Conservation (phyloP, 2,113 vertebrate species). For the Oreochromis aureus region DNA sequence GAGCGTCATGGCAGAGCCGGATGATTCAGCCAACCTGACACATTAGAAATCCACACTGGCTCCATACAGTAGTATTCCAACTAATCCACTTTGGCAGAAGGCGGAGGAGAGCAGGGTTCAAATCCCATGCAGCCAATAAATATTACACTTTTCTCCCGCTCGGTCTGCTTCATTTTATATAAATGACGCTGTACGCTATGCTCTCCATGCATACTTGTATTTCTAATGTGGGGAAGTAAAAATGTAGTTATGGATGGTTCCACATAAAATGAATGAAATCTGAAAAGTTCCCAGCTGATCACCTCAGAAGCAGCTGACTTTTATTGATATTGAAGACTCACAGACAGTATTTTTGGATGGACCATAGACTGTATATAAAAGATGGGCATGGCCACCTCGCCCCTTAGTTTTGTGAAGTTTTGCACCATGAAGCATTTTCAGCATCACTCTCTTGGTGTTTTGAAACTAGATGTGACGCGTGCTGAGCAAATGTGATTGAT, state of each 20-base stretch:
- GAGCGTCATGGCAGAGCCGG: background rate
- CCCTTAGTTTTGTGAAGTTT: background rate
- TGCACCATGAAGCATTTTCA: background rate
- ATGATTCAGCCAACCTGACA: background rate
- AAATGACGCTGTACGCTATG: background rate
- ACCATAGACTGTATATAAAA: background rate
- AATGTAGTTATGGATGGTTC: background rate
- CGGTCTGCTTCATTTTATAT: background rate
- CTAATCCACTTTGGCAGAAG: background rate
- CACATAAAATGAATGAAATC: background rate
- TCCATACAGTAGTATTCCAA: background rate
- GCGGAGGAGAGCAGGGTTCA: background rate
- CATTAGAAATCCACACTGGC: background rate
- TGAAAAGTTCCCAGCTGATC: background rate
- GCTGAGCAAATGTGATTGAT: background rate
- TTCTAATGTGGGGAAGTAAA: background rate
- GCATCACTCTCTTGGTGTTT: background rate
- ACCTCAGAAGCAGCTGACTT: background rate
- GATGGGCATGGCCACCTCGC: background rate
- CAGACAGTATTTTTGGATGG: background rate
- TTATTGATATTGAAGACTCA: background rate
- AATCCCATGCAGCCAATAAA: background rate
- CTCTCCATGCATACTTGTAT: background rate
- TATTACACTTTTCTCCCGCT: background rate
- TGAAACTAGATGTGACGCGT: background rate